Evolutionary conservation across 2,888 invertebrate genomes (phyloP).

Genomic region (Stenodema calcarata): DNA sequence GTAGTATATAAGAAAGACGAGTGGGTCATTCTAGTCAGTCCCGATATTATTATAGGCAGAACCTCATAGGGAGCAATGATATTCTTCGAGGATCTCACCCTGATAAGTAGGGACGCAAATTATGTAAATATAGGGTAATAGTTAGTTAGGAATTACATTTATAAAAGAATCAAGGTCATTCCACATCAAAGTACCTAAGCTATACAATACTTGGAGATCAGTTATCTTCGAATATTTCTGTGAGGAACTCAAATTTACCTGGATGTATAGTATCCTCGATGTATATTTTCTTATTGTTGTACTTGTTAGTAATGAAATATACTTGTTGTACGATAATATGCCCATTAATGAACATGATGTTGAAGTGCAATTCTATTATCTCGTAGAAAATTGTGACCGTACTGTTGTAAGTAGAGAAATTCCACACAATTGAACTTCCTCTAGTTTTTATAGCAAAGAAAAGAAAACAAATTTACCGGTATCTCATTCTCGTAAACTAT

Average conservation of each 20-base stretch:
- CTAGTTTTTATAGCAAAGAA: neutral
- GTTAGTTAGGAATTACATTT: neutral
- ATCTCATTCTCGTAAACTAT: neutral
- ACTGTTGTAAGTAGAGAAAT: neutral
- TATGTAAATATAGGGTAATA: conserved; percentile 15
- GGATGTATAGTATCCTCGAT: neutral
- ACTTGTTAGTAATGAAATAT: neutral
- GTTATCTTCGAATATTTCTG: neutral
- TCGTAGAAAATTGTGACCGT: neutral
- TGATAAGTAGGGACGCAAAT: neutral
- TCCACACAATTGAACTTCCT: neutral
- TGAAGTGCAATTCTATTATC: neutral
- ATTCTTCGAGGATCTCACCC: neutral
- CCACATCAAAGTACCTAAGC: conserved; percentile 11
- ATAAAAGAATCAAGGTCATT: neutral
- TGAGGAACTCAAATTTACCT: neutral
- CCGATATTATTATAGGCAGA: neutral
- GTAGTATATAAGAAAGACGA: neutral
- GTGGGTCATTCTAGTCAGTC: conserved; percentile 34
- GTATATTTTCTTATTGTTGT: neutral
- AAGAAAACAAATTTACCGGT: neutral
- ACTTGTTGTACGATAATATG: neutral
- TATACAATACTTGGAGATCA: neutral
- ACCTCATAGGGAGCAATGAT: neutral
- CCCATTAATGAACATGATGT: neutral